Conservation (phyloP, 2,888 invertebrate species). For the Platycheirus albimanus region DNA sequence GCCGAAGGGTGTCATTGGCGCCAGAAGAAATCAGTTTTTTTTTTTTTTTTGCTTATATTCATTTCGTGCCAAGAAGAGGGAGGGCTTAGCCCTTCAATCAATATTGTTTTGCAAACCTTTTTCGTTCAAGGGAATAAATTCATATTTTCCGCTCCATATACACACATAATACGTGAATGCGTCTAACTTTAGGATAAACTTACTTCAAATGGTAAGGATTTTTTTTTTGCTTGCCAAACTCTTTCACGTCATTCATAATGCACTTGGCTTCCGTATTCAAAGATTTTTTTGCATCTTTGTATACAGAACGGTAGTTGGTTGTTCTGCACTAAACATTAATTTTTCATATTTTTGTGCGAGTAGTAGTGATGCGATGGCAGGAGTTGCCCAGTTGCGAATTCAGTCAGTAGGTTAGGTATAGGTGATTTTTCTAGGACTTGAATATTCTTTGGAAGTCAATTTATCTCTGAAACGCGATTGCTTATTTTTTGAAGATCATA, state of each 20-base stretch:
- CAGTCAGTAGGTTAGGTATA: too few species aligned
- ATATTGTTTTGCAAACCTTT: conserved; percentile 39
- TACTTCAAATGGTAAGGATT: conserved; percentile 33
- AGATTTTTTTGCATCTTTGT: conserved; percentile 16
- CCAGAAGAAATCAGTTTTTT: neutral
- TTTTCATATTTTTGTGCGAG: conserved; percentile 48
- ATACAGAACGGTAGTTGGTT: neutral
- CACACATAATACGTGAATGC: conserved; percentile 40
- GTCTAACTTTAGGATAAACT: conserved; percentile 57
- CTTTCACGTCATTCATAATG: conserved; percentile 50
- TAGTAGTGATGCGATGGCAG: neutral
- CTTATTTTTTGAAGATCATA: too few species aligned
- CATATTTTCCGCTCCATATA: conserved; percentile 61
- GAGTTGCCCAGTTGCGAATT: neutral
- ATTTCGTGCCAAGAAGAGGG: neutral
- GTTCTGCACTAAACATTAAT: conserved; percentile 30
- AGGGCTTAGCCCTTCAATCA: conserved; percentile 21
- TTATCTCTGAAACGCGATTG: too few species aligned
- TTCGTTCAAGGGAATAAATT: conserved; percentile 41
- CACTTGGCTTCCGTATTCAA: conserved; percentile 40
- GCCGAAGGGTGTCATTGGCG: conserved; percentile 13
- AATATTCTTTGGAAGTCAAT: too few species aligned
- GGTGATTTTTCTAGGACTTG: too few species aligned
- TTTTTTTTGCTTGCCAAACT: conserved; percentile 17
- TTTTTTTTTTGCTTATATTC: neutral